Base-by-base conservation (phyloP, 37 sponge, comb jelly and placozoan species). In the Bolinopsis microptera region DNA sequence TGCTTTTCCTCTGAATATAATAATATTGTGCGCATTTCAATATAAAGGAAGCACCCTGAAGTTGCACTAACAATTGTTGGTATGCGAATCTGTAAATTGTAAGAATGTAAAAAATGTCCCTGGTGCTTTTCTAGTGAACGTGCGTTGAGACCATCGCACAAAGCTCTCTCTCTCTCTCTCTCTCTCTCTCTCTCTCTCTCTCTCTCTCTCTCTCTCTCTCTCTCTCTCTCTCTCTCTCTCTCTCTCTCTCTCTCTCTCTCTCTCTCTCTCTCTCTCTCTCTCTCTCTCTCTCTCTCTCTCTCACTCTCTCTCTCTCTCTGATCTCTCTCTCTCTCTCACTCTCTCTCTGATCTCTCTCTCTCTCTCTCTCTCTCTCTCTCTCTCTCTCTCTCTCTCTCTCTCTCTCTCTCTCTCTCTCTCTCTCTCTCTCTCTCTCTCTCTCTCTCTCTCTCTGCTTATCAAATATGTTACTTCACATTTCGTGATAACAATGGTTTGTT, bases 381-480 rank as follows among this genome's bases (percentile, higher is more conserved):
- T 67, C 21, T 21, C 21, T 13, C 68, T 67, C 13, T 67, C 21
- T 22, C 21, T 21, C 68, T 21, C 21, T 13, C 13, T 13, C 68
- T 21, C 68, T 67, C 13, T 21, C 18, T 67, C 68, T 21, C 21
- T 22, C 21, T 13, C 21, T 21, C 21, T 21, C 68, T 21, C 68
- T 67, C 68, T 67, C 68, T 67, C 68, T 67, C 68, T 67, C 68
- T 67, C 68, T 67, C 68, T 67, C 68, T 67, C 68, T 67, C 68
- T 67, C 68, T 67, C 68, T 67, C 68, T 67, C 68, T 67, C 68
- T 67, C 68, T 21, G 18, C 18, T 22, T 67, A 21, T 22, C 21
- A 21, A 13, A 21, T 67, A 21, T 67, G 68, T 67, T 21, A 21
- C 68, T 21, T 67, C 13, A 21, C 68, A 67, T n/a, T n/a, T n/a